Evolutionary conservation across 2,888 invertebrate species (phyloP), one percentile per base, ranked within the genome.

Genomic region (Nephrotoma guestfalica): DNA sequence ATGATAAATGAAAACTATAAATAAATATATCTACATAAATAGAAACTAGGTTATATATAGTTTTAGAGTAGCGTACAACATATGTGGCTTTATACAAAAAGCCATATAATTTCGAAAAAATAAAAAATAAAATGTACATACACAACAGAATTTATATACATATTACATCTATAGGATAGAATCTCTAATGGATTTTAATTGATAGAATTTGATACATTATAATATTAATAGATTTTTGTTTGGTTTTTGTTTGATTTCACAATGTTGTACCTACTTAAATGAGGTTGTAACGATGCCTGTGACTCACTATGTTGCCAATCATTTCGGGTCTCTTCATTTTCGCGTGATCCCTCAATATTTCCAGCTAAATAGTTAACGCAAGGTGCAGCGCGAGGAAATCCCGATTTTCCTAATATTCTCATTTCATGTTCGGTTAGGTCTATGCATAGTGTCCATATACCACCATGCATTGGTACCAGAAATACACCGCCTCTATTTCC

Each of bases 401-500:
- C 95, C 86, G 94, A 93, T 88, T 93, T 92, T 45, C 93, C 92
- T 88, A 96, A 90, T 89, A 95, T 93, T 88, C 93, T 92, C 88
- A 96, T 93, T 91, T 97, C 96, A 89, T 95, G 94, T 88, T 95
- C 95, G 94, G 95, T 94, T 89, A 97, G 93, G 89, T 96, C 96
- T 89, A 95, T 95, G 91, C 96, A 98, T 91, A 96, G 93, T 40
- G 95, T 97, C 97, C 96, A 97, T 89, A 96, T 97, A 47, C 96
- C 97, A n/a, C 96, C 97, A 89, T 96, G 96, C 95, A 96, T 96
- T 11, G 96, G 97, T 42, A 97, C 96, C 87, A 97, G 91, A 91
- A 97, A 96, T 47, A 95, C 94, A 15, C 93, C 91, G 40, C 88
- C 88, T 7, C 91, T 92, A 15, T 92, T 87, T n/a, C 86, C 92